A percentile compares a stretch with the other conserved stretches of the same genome.
Conservation (phyloP, 2,888 invertebrate species). For the Nephrotoma appendiculata region DNA sequence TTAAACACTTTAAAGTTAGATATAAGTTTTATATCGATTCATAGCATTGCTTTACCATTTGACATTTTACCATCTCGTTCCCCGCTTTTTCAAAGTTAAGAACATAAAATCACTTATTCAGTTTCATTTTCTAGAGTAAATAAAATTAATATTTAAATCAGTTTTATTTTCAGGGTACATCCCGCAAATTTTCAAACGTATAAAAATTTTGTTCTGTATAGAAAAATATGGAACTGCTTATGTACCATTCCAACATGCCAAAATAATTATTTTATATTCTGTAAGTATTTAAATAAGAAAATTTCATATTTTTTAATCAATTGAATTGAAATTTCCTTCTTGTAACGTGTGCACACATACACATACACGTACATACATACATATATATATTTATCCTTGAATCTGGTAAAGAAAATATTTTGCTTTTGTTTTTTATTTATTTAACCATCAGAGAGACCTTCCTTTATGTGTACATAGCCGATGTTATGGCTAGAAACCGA, state of each 20-base stretch:
- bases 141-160: background rate
- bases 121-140: background rate
- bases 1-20: no score
- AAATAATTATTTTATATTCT: background rate
- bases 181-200: background rate
- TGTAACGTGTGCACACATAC: background rate
- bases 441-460: no score
- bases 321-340: background rate
- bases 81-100: background rate
- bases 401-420: no score
- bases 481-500: background rate
- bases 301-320: background rate
- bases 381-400: no score
- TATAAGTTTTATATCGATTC: no score
- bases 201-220: background rate
- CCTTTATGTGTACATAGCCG: background rate
- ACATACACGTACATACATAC: background rate
- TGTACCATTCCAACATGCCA: background rate
- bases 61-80: background rate
- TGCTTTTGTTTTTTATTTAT: no score
- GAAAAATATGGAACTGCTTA: background rate
- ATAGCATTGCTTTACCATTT: no score
- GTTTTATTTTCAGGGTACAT: background rate
- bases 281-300: background rate
- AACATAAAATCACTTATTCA: background rate